Conservation (phyloP, 2,888 invertebrate species). For the Rhagonycha fulva region DNA sequence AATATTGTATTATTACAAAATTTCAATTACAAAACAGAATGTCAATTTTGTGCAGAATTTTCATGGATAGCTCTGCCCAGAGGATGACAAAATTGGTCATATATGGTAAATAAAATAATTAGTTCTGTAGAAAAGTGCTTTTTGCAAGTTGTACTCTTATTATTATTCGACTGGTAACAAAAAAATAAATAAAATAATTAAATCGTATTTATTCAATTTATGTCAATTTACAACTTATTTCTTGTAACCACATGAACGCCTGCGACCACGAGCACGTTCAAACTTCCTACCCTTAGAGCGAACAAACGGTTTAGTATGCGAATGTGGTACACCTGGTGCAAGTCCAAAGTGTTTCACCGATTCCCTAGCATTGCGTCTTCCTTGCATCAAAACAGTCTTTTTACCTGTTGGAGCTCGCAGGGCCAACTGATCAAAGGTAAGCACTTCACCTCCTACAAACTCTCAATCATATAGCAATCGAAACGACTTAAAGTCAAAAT, state of each 20-base stretch:
- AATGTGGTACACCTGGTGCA: constrained; percentile 97
- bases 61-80: no score
- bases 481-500: not conserved
- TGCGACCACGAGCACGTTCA: constrained; percentile 95
- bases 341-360: constrained; percentile 96
- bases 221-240: constrained; percentile 50
- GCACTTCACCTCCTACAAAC: constrained; percentile 78
- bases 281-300: constrained; percentile 97
- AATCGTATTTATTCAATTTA: not conserved
- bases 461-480: not conserved
- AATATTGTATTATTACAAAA: no score
- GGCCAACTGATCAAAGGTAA: constrained; percentile 98
- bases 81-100: no score
- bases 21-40: no score
- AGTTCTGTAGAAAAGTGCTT: no score
- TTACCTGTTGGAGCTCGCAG: constrained; percentile 90
- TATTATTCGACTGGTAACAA: no score
- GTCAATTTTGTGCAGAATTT: no score
- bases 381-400: constrained; percentile 93
- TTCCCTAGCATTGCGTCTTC: constrained; percentile 91
- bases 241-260: constrained; percentile 94
- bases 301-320: constrained; percentile 95
- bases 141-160: no score
- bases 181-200: not conserved
- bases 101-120: no score